Base-by-base conservation (phyloP, 1,140 invertebrate genomes). In the Pseudomyrmex gracilis region DNA sequence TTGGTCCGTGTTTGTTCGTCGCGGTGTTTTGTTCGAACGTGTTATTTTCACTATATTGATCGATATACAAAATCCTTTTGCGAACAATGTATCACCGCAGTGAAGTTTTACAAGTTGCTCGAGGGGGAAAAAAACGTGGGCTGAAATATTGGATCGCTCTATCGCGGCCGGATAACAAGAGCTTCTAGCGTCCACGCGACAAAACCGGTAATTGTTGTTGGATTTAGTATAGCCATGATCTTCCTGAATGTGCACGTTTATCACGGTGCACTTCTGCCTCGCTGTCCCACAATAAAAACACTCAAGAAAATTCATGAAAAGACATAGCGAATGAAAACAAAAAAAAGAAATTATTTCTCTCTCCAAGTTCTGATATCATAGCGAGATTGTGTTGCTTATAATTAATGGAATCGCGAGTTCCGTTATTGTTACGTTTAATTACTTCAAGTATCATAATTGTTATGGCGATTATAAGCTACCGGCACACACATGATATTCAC, bases 371-470 rank as follows among this genome's bases (percentile, higher is more conserved):
- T 45, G 51, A 61, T 80, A 55, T 64, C 22, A 70, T 24, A 67
- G 17, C 49, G 63, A 71, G 71, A 63, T 49, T 66, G 73, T 64
- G 71, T 82, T 73, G 70, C 71, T 15, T 83, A 78, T 76, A 86
- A 74, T 84, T 60, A 70, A 73, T 64, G 63, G 17, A 55, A 51
- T 53, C 51, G 43, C 51, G 70, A 71, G 66, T 60, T 68, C 73
- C 55, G 34, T 66, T 34, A 45, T 67, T 78, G 60, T 85, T 76
- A 73, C 49, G n/a, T 53, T 51, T 71, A 83, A 85, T 78, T 84
- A 84, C 66, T 55, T 71, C 66, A 66, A 80, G 70, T 80, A 80
- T 71, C 66, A 80, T 70, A 80, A 80, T 80, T 57, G 66, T 80
- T 71, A 80, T 80, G 58, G 66, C 47, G 66, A 71, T 80, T 71